These are phyloP conservation scores for Aphis craccivora DNA, from an alignment of 1,140 invertebrate species.

Conservation along the genomic window DNA sequence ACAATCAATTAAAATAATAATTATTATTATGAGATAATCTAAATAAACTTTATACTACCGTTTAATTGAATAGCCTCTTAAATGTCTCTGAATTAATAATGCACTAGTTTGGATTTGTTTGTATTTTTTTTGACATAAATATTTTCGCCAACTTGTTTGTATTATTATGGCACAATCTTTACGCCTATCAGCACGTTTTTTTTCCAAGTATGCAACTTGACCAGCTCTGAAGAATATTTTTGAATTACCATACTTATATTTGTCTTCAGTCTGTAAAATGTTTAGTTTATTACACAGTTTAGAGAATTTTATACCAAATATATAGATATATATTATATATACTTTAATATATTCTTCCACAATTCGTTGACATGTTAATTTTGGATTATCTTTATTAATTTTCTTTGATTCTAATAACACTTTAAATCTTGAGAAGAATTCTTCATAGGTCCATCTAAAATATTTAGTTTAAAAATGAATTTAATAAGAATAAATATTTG, in stretches of 20 bases:
- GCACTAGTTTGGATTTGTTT: conserved; percentile 71
- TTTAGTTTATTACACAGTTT: background rate
- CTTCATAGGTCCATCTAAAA: conserved; percentile 73
- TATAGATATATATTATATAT: no score
- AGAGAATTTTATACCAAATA: background rate
- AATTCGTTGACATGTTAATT: conserved; percentile 82
- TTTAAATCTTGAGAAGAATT: conserved; percentile 82
- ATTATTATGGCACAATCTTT: conserved; percentile 87
- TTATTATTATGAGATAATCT: background rate
- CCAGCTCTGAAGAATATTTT: conserved; percentile 99
- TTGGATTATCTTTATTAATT: conserved; percentile 79
- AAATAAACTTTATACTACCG: conserved; percentile 65
- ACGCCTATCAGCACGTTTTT: conserved; percentile 85
- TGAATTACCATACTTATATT: conserved; percentile 95
- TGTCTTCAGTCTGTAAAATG: conserved; percentile 79
- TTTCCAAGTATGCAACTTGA: conserved; percentile 97
- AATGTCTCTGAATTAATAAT: conserved; percentile 77
- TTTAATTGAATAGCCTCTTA: conserved; percentile 80
- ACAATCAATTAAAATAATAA: conserved; percentile 50
- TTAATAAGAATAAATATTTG: background rate
- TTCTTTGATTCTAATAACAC: conserved; percentile 83
- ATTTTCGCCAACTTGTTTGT: conserved; percentile 88
- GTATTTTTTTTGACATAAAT: conserved; percentile 79
- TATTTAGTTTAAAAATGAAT: conserved; percentile 7
- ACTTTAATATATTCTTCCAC: conserved; percentile 74